Evolutionary conservation across 1,140 invertebrate genomes (phyloP), one percentile per base, ranked within the genome.

Genomic region (Procambarus virginalis): DNA sequence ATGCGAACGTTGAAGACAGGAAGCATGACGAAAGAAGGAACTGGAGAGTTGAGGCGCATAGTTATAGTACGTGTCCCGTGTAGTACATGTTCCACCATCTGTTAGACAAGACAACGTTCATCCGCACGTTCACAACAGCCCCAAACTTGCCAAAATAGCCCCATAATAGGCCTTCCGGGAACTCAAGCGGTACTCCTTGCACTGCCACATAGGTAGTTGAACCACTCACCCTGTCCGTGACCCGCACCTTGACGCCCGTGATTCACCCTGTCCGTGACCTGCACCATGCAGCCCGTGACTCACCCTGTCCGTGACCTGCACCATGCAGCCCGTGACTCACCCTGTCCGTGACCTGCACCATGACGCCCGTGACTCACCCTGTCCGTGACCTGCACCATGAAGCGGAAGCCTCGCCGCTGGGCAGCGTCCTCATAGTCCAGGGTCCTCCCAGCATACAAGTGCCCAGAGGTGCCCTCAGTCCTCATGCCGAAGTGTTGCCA

Each of bases 381-480:
- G 17, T 84, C 81, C 5, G 81, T 84, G 12, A 84, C 81, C 55
- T 84, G 81, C 22, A 84, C 81, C 60, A 84, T 68, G 81, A 84
- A 84, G 9, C 81, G 9, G 45, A 84, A 84, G 46, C 81, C 81
- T 20, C 45, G 22, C 9, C 81, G n/a, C 34, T 84, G 81, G 22
- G 60, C 68, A 0, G 4, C 34, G 45, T 84, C 64, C 4, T 84
- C 81, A 45, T 73, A 84, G 46, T 84, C 81, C 20, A 84, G 46
- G 2, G 79, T 81, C 45, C 10, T 60, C 3, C 22, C n/a, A 20
- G 79, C 79, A 51, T 45, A 34, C 2, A 84, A 64, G 34, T 84
- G 81, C 9, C 81, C 81, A 2, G 64, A n/a, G n/a, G 14, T 12
- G 9, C 81, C 81, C 34, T 64, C 81, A 10, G 81, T 84, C 2